Conservation (phyloP, 2,797 vertebrate genomes). For the Chromobotia macracanthus region DNA sequence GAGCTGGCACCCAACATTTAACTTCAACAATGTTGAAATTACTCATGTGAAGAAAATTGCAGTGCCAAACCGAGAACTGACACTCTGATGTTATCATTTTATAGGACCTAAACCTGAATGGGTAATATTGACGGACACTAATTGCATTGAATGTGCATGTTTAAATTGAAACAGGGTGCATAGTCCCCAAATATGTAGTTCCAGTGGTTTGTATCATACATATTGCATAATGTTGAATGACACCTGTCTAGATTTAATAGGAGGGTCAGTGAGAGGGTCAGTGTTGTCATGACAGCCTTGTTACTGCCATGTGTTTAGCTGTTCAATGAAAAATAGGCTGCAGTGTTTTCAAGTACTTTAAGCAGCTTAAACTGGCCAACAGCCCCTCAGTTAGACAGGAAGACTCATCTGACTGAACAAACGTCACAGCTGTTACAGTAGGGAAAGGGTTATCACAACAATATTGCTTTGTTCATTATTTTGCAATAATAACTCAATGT, state of each 20-base stretch:
- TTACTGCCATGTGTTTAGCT: slow-evolving; percentile 18
- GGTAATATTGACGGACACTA: background rate
- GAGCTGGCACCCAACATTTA: slow-evolving; percentile 53
- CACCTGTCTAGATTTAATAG: slow-evolving; percentile 29
- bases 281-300: slow-evolving; percentile 25
- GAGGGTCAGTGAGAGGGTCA: background rate
- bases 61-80: slow-evolving; percentile 12
- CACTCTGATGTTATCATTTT: slow-evolving; percentile 42
- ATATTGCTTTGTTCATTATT: no score
- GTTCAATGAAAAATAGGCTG: no score
- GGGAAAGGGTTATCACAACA: no score
- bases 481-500: no score
- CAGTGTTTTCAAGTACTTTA: background rate
- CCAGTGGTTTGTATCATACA: background rate
- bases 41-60: slow-evolving; percentile 56
- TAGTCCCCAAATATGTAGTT: no score
- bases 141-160: no score
- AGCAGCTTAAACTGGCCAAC: no score
- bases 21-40: slow-evolving; percentile 54
- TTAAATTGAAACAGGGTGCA: no score
- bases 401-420: no score
- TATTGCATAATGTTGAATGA: background rate
- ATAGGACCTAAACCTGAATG: slow-evolving; percentile 15
- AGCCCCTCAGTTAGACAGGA: no score
- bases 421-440: no score